Percentiles rank a stretch among this genome's conserved stretches.
Conservation (phyloP, 1,140 invertebrate genomes). For the Tetramorium simillimum region DNA sequence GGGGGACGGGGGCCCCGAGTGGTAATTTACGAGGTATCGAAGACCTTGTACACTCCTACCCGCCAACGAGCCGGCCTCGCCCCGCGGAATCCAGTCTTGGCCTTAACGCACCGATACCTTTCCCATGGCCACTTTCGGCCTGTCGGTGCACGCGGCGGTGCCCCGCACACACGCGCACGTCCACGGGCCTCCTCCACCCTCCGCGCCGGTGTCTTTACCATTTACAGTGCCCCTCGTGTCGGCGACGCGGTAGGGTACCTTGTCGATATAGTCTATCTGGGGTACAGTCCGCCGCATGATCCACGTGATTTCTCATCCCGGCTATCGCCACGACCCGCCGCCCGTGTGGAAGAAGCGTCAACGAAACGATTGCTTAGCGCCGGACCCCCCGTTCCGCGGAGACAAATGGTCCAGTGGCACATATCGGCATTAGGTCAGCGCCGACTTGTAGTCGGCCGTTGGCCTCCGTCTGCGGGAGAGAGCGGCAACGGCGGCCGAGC, state of each 20-base stretch:
- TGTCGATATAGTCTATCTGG: constrained; percentile 73
- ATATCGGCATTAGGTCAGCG: constrained; percentile 65
- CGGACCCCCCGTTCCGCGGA: constrained; percentile 39
- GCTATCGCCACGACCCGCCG: constrained; percentile 56
- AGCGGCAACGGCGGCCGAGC: not conserved
- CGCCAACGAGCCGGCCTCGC: constrained; percentile 79
- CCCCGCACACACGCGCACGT: constrained; percentile 27
- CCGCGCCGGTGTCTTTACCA: constrained; percentile 73
- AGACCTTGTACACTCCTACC: constrained; percentile 85
- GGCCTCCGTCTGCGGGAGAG: not conserved
- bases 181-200: constrained; percentile 38
- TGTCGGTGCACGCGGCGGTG: constrained; percentile 57
- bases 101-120: constrained; percentile 79
- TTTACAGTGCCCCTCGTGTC: constrained; percentile 76
- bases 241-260: constrained; percentile 73
- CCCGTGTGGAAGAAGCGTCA: constrained; percentile 56
- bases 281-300: constrained; percentile 59
- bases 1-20: constrained; percentile 66
- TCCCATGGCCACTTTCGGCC: constrained; percentile 78
- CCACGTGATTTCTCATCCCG: constrained; percentile 71
- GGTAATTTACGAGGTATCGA: constrained; percentile 86
- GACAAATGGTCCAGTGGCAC: constrained; percentile 69
- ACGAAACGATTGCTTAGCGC: constrained; percentile 69
- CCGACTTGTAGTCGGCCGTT: not conserved
- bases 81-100: constrained; percentile 79